phyloP scores from a whole-genome alignment of 1,140 invertebrate species.

The Zeugodacus cucurbitae region DNA sequence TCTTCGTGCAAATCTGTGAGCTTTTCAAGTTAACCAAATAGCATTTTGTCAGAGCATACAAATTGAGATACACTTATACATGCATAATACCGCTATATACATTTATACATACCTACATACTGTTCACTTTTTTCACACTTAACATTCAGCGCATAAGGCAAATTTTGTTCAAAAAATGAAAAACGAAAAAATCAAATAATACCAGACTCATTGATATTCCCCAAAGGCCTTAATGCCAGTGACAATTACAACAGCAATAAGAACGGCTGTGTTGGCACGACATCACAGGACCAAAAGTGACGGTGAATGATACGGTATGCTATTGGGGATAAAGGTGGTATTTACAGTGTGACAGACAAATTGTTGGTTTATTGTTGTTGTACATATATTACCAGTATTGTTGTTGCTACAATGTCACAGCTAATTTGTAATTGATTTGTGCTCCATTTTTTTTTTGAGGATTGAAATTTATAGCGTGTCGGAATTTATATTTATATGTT shows the following conservation, averaged over 20 bases:
- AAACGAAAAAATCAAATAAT: constrained; percentile 20
- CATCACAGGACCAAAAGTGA: neutral
- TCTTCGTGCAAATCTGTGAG: constrained; percentile 16
- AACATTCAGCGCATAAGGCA: constrained; percentile 6
- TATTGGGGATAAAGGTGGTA: neutral
- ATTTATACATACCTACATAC: neutral
- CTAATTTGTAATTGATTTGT: neutral
- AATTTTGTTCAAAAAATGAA: neutral
- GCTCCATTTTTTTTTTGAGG: no score
- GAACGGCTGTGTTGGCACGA: neutral
- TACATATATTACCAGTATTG: neutral
- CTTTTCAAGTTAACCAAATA: constrained; percentile 8
- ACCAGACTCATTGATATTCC: constrained; percentile 20
- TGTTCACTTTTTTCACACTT: neutral
- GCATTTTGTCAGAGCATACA: neutral
- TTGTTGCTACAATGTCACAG: neutral
- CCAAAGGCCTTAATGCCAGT: neutral
- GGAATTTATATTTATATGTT: no score
- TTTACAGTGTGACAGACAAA: neutral
- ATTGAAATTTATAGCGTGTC: no score
- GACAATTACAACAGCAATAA: constrained; percentile 10
- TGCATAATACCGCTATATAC: neutral
- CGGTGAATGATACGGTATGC: neutral
- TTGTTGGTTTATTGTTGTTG: neutral
- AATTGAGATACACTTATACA: neutral